These are phyloP conservation scores for Calameuta pallipes DNA, from an alignment of 2,888 invertebrate genomes.

Conservation along the genomic window DNA sequence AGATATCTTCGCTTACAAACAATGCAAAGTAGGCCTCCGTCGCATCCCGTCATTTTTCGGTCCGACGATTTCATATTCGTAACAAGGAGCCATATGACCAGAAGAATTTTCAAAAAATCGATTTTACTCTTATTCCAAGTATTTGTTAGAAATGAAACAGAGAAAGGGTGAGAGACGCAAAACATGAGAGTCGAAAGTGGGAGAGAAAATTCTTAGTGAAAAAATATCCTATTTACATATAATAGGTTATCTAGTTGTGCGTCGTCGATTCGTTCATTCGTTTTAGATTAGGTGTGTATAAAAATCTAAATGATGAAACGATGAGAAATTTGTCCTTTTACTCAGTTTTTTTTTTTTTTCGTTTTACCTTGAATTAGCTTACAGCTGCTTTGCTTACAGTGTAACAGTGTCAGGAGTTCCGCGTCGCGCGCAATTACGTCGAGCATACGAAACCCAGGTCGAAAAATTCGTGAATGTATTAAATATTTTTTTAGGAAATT, in stretches of 20 bases:
- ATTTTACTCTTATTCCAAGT: background rate
- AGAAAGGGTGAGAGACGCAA: background rate
- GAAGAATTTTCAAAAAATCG: background rate
- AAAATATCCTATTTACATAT: slow-evolving; percentile 66
- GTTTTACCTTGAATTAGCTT: background rate
- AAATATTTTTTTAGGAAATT: background rate
- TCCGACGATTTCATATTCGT: background rate
- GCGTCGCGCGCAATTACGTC: background rate
- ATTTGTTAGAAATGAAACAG: background rate
- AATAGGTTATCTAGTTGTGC: slow-evolving; percentile 58
- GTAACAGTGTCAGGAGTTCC: background rate
- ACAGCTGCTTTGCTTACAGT: background rate
- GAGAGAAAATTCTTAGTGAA: slow-evolving; percentile 48
- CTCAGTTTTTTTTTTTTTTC: background rate
- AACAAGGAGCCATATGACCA: background rate
- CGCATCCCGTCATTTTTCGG: background rate
- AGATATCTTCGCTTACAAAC: background rate
- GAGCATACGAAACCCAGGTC: background rate
- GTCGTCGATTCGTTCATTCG: slow-evolving; percentile 59
- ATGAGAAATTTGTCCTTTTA: slow-evolving; percentile 37
- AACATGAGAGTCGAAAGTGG: background rate
- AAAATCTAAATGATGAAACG: slow-evolving; percentile 60
- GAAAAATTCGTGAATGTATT: background rate
- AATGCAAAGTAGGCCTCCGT: background rate
- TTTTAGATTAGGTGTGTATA: slow-evolving; percentile 51